Base-by-base conservation (phyloP, 2,113 vertebrate species). In the Kryptolebias marmoratus region DNA sequence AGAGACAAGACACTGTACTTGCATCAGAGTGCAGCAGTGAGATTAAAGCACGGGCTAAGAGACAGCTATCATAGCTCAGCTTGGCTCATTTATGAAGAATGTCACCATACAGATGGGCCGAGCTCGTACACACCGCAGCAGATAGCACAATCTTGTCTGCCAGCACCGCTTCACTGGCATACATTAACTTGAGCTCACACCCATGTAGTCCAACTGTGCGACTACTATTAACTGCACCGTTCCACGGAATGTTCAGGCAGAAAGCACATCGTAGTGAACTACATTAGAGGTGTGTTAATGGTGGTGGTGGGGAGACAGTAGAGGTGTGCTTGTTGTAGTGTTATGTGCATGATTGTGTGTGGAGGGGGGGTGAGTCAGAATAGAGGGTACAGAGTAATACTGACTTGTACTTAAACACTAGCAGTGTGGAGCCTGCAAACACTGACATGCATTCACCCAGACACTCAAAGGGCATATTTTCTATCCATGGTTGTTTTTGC, bases 211-310 rank as follows among this genome's bases (percentile, higher is more conserved):
- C 73, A 66, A 74, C 83, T 64, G 79, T 71, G 69, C 72, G 45
- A 28, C 75, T 54, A 59, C 86, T 87, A 83, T 89, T 92, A 86
- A 81, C 75, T 64, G 73, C 77, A 72, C 82, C 79, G 73, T 45
- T 81, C 80, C 60, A 44, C 75, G 27, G 62, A 11, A 68, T 77
- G 75, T 76, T 88, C 87, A 84, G 74, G 81, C 70, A 56, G 83
- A 87, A 90, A 87, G 73, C 80, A 79, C 71, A 72, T 81, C 58
- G 75, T 76, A 70, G 83, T 74, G 68, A 80, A 91, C 82, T 90
- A 86, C 88, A 90, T 91, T 90, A 90, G 83, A 84, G 77, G 85
- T 80, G 84, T 74, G 80, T 80, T 81, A 79, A 84, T 87, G 79
- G 82, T 76, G 59, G 48, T 32, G 59, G 15, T 58, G 67, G 36